Percentiles rank a stretch among this genome's conserved stretches.
Conservation (phyloP, 2,113 vertebrate genomes). For the Dryoscopus gambensis region DNA sequence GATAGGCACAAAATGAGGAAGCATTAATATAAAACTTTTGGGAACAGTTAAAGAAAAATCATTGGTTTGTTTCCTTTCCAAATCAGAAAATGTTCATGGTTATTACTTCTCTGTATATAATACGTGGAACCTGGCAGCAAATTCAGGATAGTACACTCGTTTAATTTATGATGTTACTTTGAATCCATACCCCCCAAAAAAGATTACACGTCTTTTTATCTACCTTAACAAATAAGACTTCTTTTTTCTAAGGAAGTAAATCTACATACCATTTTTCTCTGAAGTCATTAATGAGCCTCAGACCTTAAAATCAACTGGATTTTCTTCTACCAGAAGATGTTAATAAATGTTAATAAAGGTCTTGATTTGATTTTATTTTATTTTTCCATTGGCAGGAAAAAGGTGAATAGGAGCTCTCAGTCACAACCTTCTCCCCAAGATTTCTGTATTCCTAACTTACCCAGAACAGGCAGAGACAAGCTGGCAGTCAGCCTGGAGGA, state of each 20-base stretch:
- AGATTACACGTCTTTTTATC: background rate
- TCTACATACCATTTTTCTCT: background rate
- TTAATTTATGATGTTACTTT: background rate
- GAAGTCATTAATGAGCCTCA: background rate
- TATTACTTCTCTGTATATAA: background rate
- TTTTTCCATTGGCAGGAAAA: background rate
- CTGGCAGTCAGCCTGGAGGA: constrained; percentile 3
- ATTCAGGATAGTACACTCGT: background rate
- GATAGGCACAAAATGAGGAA: background rate
- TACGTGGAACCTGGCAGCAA: background rate
- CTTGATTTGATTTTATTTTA: background rate
- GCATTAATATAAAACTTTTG: background rate
- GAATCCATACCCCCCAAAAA: background rate
- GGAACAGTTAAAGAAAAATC: background rate
- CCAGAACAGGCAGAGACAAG: background rate
- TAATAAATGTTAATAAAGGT: background rate
- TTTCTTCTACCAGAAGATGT: background rate
- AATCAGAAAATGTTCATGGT: background rate
- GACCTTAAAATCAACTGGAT: background rate
- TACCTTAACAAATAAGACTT: background rate
- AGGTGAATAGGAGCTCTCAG: background rate
- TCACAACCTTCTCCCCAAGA: background rate
- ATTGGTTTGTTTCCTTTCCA: background rate
- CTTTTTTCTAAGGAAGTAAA: background rate
- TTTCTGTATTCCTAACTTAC: background rate